Conservation (phyloP, 92 coral and sea anemone genomes). For the Hydrozoanthus gracilis region DNA sequence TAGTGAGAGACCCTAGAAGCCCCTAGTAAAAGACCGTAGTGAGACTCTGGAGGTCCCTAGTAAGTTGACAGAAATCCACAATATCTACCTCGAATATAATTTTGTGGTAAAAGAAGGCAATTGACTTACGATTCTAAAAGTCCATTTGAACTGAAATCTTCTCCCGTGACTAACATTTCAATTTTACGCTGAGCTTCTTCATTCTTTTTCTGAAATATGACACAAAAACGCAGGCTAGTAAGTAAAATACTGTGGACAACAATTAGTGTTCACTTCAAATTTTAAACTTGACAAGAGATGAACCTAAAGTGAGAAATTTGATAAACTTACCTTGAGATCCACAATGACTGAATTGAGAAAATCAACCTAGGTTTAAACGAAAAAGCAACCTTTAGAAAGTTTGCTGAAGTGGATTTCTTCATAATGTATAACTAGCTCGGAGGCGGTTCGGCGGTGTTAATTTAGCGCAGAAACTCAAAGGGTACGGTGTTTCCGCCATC, state of each 20-base stretch:
- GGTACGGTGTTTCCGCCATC: too few relatives aligned
- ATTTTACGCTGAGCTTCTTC: slow-evolving; percentile 85
- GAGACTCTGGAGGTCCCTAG: too few relatives aligned
- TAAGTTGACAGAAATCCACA: too few relatives aligned
- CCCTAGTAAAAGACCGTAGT: too few relatives aligned
- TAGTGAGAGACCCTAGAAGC: too few relatives aligned
- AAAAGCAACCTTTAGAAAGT: background rate
- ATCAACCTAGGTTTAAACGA: slow-evolving; percentile 70
- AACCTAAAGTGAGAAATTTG: background rate
- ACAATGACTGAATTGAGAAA: slow-evolving; percentile 96
- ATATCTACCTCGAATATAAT: too few relatives aligned
- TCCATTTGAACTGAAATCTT: slow-evolving; percentile 66
- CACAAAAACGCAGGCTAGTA: background rate
- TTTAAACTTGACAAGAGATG: background rate
- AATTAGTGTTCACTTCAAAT: background rate
- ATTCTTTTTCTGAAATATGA: slow-evolving; percentile 73
- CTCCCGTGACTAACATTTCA: slow-evolving; percentile 82
- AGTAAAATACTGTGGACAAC: background rate
- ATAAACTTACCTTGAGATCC: slow-evolving; percentile 81
- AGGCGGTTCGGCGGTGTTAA: too few relatives aligned
- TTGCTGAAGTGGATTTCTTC: background rate
- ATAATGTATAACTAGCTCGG: background rate
- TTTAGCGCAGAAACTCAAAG: too few relatives aligned
- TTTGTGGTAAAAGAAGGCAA: background rate
- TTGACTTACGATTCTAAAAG: slow-evolving; percentile 71